Percentiles rank a stretch among this genome's conserved stretches.
These are phyloP conservation scores for Diabrotica virgifera DNA, from an alignment of 1,140 invertebrate genomes.

Conservation along the genomic window DNA sequence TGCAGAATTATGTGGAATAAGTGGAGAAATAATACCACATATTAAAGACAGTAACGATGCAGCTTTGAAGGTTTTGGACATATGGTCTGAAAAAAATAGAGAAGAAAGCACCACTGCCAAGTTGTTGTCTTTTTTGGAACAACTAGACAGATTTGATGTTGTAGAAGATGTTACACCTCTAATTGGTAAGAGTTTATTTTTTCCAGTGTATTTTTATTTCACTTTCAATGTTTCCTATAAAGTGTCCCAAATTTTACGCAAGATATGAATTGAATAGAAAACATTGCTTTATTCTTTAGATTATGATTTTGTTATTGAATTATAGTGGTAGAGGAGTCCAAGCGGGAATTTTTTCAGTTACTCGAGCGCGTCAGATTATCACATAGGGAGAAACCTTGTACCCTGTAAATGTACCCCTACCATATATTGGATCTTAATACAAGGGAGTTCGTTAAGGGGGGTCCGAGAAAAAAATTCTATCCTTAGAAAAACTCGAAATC, in stretches of 20 bases:
- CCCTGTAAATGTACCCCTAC: no score
- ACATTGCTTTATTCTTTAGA: no score
- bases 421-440: no score
- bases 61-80: constrained; percentile 52
- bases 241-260: no score
- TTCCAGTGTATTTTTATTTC: not conserved
- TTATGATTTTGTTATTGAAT: no score
- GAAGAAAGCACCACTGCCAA: constrained; percentile 50
- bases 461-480: no score
- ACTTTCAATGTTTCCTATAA: not conserved
- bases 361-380: no score
- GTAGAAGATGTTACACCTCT: constrained; percentile 56
- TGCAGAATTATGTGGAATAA: constrained; percentile 54
- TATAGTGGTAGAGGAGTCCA: no score
- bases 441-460: no score
- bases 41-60: constrained; percentile 53
- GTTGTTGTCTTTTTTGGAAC: constrained; percentile 54
- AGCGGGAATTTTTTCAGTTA: no score
- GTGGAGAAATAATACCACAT: constrained; percentile 49
- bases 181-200: constrained; percentile 52
- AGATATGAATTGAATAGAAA: not conserved
- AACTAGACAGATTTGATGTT: constrained; percentile 66
- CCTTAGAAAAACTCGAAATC: no score
- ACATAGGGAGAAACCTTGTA: no score
- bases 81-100: constrained; percentile 49